phyloP scores from a whole-genome alignment of 2,113 vertebrate genomes.

The Pteropus alecto region DNA sequence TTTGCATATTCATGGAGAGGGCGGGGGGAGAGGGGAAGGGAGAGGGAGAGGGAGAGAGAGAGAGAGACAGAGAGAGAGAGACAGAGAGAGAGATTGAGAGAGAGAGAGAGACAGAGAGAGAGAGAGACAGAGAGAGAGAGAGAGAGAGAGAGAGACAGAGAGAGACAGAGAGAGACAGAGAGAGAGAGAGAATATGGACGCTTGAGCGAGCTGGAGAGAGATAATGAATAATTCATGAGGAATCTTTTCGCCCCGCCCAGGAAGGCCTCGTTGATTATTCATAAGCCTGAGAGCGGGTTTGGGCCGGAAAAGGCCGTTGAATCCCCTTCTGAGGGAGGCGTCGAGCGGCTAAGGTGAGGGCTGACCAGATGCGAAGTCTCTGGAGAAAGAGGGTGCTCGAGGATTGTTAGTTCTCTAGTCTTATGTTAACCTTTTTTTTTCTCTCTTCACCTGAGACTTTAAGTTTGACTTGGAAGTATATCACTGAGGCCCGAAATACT shows the following conservation, averaged over 20 bases:
- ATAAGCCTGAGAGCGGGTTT: not conserved
- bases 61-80: no score
- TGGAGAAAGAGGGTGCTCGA: no score
- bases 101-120: not conserved
- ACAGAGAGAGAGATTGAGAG: rapidly evolving
- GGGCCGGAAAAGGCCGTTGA: not conserved
- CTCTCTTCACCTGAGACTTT: not conserved
- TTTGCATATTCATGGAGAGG: not conserved
- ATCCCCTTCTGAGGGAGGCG: rapidly evolving
- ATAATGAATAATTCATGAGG: not conserved
- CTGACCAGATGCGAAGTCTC: rapidly evolving
- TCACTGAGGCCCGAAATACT: not conserved
- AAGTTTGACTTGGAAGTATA: not conserved
- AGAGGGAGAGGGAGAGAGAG: rapidly evolving
- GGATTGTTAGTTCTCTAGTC: not conserved
- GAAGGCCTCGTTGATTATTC: not conserved
- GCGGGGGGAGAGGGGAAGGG: no score
- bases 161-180: no score
- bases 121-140: no score
- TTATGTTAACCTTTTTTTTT: not conserved
- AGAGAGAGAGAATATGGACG: no score
- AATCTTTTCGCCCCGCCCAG: not conserved
- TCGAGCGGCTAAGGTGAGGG: not conserved
- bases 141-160: no score
- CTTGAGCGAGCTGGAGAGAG: rapidly evolving